Conservation (phyloP, 2,113 vertebrate genomes). For the Silurus asotus region DNA sequence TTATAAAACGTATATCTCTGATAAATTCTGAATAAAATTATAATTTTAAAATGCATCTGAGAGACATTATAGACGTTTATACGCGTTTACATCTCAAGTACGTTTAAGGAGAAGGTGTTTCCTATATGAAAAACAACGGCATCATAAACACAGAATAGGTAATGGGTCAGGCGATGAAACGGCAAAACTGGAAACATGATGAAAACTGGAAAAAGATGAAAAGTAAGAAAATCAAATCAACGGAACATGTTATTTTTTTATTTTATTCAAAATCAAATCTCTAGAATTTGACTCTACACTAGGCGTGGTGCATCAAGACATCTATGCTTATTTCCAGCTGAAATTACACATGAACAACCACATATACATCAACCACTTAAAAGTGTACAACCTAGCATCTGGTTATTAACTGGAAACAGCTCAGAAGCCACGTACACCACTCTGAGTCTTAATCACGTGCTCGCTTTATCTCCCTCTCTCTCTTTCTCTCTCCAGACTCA, state of each 20-base stretch:
- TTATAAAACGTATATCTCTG: background rate
- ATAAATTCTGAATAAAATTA: background rate
- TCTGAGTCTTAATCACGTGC: conserved; percentile 3
- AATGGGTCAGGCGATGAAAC: too few species aligned
- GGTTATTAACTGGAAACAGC: conserved; percentile 24
- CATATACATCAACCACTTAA: background rate
- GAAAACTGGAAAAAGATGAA: too few species aligned
- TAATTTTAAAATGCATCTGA: background rate
- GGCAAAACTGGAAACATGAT: too few species aligned
- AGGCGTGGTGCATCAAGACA: background rate
- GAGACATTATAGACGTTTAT: background rate
- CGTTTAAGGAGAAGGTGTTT: too few species aligned
- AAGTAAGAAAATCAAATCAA: too few species aligned
- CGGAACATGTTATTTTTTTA: too few species aligned
- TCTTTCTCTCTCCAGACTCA: conserved; percentile 7
- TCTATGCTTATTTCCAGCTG: background rate
- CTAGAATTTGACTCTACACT: too few species aligned
- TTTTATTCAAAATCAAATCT: too few species aligned
- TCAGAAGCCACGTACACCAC: conserved; percentile 3
- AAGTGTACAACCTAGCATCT: background rate
- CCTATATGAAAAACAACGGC: too few species aligned
- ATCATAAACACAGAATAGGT: too few species aligned
- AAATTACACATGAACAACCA: background rate
- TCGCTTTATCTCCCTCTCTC: conserved; percentile 1
- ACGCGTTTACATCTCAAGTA: too few species aligned